Percentiles rank a stretch among this genome's conserved stretches.
phyloP scores from a whole-genome alignment of 2,797 vertebrate species.

The Philypnodon macrostomus region DNA sequence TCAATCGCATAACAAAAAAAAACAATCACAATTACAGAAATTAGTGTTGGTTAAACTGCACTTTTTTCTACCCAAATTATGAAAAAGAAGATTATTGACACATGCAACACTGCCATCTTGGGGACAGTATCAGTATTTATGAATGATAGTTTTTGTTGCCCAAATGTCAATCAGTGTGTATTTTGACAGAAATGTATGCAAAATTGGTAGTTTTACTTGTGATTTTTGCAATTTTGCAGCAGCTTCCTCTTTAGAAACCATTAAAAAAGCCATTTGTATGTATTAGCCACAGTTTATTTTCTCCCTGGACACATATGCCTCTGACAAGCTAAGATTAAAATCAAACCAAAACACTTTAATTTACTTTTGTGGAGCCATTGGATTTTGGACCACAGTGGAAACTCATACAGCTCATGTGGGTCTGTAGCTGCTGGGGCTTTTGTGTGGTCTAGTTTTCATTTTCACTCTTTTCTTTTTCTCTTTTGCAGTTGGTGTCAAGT shows the following conservation, averaged over 20 bases:
- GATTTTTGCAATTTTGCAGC: too few species aligned
- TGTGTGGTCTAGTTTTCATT: constrained; percentile 3
- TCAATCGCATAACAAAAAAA: constrained; percentile 46
- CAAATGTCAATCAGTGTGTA: too few species aligned
- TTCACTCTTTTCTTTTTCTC: background rate
- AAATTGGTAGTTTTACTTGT: too few species aligned
- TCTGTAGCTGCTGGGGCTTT: background rate
- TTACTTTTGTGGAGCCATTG: too few species aligned
- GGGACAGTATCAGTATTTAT: constrained; percentile 8
- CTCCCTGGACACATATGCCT: background rate
- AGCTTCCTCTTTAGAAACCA: too few species aligned
- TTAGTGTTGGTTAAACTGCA: constrained; percentile 42
- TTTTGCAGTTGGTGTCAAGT: constrained; percentile 3
- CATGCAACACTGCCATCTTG: constrained; percentile 51
- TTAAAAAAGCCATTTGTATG: too few species aligned
- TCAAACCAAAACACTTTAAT: background rate
- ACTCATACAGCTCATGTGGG: background rate
- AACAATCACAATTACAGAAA: constrained; percentile 51
- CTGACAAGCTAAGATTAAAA: too few species aligned
- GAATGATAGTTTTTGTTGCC: background rate
- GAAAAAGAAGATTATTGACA: constrained; percentile 19
- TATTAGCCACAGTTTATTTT: too few species aligned
- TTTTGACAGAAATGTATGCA: too few species aligned
- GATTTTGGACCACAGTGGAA: too few species aligned
- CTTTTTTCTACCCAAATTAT: constrained; percentile 22